A percentile compares a stretch with the other conserved stretches of the same genome.
These are phyloP conservation scores for Saxidomus purpurata DNA, from an alignment of 1,140 invertebrate species.

Conservation along the genomic window DNA sequence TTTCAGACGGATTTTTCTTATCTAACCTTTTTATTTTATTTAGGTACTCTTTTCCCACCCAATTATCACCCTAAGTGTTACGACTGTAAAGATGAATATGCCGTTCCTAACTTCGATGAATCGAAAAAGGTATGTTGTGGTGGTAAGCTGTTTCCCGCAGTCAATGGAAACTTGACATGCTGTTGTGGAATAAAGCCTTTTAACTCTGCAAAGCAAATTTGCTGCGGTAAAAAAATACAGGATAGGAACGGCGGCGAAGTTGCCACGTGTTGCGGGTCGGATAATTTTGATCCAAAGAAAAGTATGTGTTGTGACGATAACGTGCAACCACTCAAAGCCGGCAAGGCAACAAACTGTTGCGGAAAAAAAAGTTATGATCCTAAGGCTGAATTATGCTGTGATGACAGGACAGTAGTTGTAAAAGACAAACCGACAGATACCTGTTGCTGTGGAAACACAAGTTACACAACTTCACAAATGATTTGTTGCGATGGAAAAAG, in stretches of 20 bases:
- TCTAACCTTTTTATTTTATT: too few relatives aligned
- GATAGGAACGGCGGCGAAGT: conserved; percentile 54
- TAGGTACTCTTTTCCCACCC: conserved; percentile 60
- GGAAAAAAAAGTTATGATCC: conserved; percentile 59
- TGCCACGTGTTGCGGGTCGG: conserved; percentile 57
- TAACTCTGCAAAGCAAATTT: conserved; percentile 46
- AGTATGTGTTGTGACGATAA: conserved; percentile 57
- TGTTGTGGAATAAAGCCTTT: conserved; percentile 57
- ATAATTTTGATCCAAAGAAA: conserved; percentile 58
- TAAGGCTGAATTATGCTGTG: conserved; percentile 54
- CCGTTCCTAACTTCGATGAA: conserved; percentile 61
- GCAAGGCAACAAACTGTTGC: conserved; percentile 50
- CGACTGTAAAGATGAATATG: conserved; percentile 42
- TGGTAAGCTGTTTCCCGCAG: conserved; percentile 47
- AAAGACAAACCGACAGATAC: conserved; percentile 56
- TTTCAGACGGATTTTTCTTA: too few relatives aligned
- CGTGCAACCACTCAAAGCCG: conserved; percentile 40
- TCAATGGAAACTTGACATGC: conserved; percentile 63
- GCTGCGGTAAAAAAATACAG: conserved; percentile 50
- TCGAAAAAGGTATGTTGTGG: conserved; percentile 58
- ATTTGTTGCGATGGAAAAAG: conserved; percentile 54
- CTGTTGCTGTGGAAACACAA: conserved; percentile 62
- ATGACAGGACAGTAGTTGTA: conserved; percentile 40
- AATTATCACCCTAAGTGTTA: conserved; percentile 64
- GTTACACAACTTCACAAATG: conserved; percentile 50